phyloP scores from a whole-genome alignment of 92 coral and sea anemone genomes.

The Umimayanthus chanpuru region DNA sequence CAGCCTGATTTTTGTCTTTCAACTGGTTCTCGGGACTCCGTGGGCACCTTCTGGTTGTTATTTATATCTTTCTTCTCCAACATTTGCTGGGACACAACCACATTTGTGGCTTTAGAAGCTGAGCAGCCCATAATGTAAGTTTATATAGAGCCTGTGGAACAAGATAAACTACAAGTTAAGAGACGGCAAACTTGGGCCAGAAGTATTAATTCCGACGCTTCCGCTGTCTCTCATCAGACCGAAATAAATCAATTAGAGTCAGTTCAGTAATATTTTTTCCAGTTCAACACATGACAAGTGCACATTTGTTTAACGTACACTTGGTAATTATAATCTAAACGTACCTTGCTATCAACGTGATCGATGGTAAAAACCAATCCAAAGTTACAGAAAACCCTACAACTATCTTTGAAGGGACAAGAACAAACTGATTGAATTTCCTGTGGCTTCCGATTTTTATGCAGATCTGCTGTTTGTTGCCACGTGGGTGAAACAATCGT shows the following conservation, averaged over 20 bases:
- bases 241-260: neutral
- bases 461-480: constrained; percentile 15
- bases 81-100: constrained; percentile 65
- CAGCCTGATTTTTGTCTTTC: constrained; percentile 20
- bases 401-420: neutral
- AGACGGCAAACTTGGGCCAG: neutral
- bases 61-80: constrained; percentile 56
- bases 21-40: constrained; percentile 7
- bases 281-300: neutral
- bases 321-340: neutral
- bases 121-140: constrained; percentile 71
- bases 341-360: neutral
- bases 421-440: neutral
- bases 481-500: constrained; percentile 44
- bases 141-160: neutral
- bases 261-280: neutral
- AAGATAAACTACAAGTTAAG: neutral
- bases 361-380: neutral
- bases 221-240: neutral
- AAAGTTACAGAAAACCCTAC: neutral
- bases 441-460: neutral
- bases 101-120: constrained; percentile 71
- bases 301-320: neutral
- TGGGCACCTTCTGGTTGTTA: constrained; percentile 35
- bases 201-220: neutral